Percentiles rank a stretch among this genome's conserved stretches.
Conservation (phyloP, 2,113 vertebrate genomes). For the Cryptoleucopteryx plumbea region DNA sequence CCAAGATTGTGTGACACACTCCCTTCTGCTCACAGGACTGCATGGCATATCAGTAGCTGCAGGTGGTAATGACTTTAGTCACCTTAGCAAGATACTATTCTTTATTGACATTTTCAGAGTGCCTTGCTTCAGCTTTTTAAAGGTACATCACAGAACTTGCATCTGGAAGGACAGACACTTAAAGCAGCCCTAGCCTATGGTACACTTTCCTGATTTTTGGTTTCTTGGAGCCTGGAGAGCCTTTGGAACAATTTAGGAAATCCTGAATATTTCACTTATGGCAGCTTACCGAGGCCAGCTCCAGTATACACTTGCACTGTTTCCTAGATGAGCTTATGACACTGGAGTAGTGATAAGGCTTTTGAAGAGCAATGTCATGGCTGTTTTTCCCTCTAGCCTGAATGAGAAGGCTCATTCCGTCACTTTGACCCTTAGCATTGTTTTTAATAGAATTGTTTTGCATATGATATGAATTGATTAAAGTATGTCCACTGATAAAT, state of each 20-base stretch:
- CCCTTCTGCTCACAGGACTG: background rate
- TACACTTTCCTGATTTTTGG: fast-evolving
- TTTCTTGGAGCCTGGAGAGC: background rate
- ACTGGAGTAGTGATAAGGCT: background rate
- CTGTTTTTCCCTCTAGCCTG: background rate
- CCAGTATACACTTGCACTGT: fast-evolving
- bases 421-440: background rate
- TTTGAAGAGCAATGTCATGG: background rate
- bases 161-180: background rate
- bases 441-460: background rate
- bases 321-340: background rate
- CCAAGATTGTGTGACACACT: background rate
- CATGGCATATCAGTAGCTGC: background rate
- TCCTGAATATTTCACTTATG: background rate
- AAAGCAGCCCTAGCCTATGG: background rate
- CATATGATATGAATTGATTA: background rate
- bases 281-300: background rate
- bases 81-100: background rate
- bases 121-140: background rate
- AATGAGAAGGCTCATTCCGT: background rate
- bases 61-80: background rate
- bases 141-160: background rate
- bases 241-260: background rate
- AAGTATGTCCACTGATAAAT: background rate
- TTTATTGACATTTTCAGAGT: background rate